These are phyloP conservation scores for Uloborus diversus DNA, from an alignment of 1,140 invertebrate genomes.

Conservation along the genomic window DNA sequence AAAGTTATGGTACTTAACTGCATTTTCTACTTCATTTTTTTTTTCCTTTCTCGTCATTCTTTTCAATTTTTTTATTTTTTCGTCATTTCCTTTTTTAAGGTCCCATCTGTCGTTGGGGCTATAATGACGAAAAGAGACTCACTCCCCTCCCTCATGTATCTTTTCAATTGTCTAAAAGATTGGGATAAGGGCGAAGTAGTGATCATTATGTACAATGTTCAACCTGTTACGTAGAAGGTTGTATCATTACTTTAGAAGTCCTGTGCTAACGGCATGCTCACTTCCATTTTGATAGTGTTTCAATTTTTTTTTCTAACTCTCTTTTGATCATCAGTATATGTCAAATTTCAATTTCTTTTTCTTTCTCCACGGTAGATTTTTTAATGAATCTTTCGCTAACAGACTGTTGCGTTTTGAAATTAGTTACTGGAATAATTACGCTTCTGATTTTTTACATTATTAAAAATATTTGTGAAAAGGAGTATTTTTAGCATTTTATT, in stretches of 20 bases:
- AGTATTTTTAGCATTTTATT: no score
- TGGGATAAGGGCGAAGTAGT: background rate
- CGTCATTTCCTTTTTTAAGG: constrained; percentile 49
- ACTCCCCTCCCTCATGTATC: background rate
- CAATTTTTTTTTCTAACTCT: constrained; percentile 11
- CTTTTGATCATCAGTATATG: constrained; percentile 16
- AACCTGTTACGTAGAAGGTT: constrained; percentile 46
- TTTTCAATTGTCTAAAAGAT: constrained; percentile 44
- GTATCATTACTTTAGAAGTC: constrained; percentile 42
- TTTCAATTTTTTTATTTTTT: constrained; percentile 10
- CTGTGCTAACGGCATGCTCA: constrained; percentile 36
- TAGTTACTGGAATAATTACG: no score
- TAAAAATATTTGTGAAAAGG: no score
- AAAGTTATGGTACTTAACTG: constrained; percentile 53
- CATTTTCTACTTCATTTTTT: background rate
- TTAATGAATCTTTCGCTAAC: no score
- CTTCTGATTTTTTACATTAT: no score
- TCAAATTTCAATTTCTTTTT: no score
- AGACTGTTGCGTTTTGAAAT: no score
- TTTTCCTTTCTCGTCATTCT: background rate
- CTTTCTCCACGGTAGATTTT: no score
- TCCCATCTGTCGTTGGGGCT: constrained; percentile 48
- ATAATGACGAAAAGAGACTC: constrained; percentile 43
- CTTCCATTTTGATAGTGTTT: constrained; percentile 21
- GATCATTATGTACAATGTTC: constrained; percentile 51